Evolutionary conservation across 2,797 vertebrate species (phyloP).

Genomic region (Onychomys arenicola): DNA sequence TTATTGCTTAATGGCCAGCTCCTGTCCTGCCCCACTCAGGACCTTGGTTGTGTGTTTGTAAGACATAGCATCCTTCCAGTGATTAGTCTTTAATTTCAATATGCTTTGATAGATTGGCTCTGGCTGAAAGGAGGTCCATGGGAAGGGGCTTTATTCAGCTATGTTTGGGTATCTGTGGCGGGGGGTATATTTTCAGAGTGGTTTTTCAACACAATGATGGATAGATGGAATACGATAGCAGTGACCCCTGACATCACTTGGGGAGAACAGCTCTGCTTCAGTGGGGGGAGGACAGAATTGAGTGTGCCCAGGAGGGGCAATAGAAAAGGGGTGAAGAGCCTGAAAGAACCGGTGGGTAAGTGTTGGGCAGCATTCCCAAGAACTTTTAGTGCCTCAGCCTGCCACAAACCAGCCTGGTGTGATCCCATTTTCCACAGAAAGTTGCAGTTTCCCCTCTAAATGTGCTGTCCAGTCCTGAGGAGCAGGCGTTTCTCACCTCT

Average conservation of each 20-base stretch:
- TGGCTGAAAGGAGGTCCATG: slow-evolving; percentile 77
- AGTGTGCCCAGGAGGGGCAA: no score
- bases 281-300: neutral
- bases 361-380: neutral
- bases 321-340: fast-evolving
- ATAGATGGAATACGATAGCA: slow-evolving; percentile 83
- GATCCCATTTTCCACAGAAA: neutral
- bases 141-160: slow-evolving; percentile 82
- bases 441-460: no score
- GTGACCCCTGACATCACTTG: slow-evolving; percentile 22
- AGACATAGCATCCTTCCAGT: slow-evolving; percentile 70
- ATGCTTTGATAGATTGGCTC: slow-evolving; percentile 78
- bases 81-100: slow-evolving; percentile 81
- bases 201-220: slow-evolving; percentile 87
- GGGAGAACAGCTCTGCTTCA: slow-evolving; percentile 77
- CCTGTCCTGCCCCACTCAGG: neutral
- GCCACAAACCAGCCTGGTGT: neutral
- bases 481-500: neutral
- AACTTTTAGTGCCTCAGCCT: neutral
- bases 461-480: fast-evolving
- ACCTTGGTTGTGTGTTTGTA: slow-evolving; percentile 67
- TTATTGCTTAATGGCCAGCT: neutral
- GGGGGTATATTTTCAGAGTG: slow-evolving; percentile 84
- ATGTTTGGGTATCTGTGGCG: slow-evolving; percentile 83
- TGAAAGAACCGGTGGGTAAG: neutral